These are phyloP conservation scores for Choristoneura rosaceana DNA, from an alignment of 2,888 invertebrate species.

Conservation along the genomic window DNA sequence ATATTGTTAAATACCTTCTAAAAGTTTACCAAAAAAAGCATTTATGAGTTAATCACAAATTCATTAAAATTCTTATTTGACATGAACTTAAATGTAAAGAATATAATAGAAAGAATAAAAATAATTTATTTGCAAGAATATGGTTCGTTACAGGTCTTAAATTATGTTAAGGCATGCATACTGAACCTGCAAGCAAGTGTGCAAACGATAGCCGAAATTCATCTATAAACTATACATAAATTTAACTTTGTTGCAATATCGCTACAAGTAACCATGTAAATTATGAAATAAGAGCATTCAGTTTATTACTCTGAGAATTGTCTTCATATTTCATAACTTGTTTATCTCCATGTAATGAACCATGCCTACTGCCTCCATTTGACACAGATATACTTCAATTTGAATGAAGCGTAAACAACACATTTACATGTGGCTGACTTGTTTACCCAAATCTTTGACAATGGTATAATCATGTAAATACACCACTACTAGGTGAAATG, in stretches of 20 bases:
- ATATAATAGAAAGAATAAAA: too few species aligned
- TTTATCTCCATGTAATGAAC: slow-evolving; percentile 36
- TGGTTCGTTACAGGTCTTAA: too few species aligned
- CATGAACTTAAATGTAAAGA: background rate
- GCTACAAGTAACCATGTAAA: background rate
- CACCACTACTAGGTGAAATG: background rate
- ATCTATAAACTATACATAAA: too few species aligned
- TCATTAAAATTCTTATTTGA: background rate
- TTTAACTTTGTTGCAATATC: background rate
- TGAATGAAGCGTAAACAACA: slow-evolving; percentile 50
- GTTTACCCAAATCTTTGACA: slow-evolving; percentile 15
- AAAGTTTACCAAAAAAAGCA: background rate
- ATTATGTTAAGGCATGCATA: too few species aligned
- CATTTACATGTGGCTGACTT: slow-evolving; percentile 29
- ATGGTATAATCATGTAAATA: slow-evolving; percentile 9
- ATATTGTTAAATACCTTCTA: background rate
- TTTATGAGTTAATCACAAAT: background rate
- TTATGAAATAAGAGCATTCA: background rate
- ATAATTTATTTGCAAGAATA: too few species aligned
- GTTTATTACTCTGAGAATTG: background rate
- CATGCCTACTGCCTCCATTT: slow-evolving; percentile 47
- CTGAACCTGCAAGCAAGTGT: too few species aligned
- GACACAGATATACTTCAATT: slow-evolving; percentile 53
- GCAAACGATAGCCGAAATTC: too few species aligned
- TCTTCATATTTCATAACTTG: slow-evolving; percentile 26